Conservation (phyloP, 2,113 vertebrate genomes). For the Paralichthys olivaceus region DNA sequence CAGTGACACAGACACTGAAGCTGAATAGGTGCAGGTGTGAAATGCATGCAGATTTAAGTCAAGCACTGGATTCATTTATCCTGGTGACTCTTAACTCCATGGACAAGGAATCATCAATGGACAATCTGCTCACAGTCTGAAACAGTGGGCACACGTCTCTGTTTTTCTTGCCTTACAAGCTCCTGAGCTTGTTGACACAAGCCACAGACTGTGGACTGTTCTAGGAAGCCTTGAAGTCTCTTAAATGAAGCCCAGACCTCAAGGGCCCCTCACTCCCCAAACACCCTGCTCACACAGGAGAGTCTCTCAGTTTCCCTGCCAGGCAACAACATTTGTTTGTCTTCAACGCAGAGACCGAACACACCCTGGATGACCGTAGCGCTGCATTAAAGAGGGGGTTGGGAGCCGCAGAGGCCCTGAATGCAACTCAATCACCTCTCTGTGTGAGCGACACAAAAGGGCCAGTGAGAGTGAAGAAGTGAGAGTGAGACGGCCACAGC, state of each 20-base stretch:
- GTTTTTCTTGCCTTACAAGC: slow-evolving; percentile 68
- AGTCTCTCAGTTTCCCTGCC: slow-evolving; percentile 70
- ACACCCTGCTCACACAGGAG: slow-evolving; percentile 65
- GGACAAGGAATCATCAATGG: slow-evolving; percentile 38
- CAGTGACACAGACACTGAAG: slow-evolving; percentile 3
- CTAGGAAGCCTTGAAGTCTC: slow-evolving; percentile 44
- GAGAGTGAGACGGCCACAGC: slow-evolving; percentile 41
- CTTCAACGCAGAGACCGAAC: slow-evolving; percentile 57
- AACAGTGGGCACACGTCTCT: slow-evolving; percentile 67
- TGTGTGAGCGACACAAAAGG: slow-evolving; percentile 76
- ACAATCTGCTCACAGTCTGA: slow-evolving; percentile 42
- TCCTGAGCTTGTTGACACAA: slow-evolving; percentile 62
- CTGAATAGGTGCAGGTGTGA: slow-evolving; percentile 17
- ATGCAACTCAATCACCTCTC: slow-evolving; percentile 77
- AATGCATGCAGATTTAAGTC: slow-evolving; percentile 26
- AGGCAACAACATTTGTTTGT: slow-evolving; percentile 82
- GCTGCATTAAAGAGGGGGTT: slow-evolving; percentile 58
- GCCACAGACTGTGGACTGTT: slow-evolving; percentile 74
- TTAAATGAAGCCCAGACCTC: slow-evolving; percentile 62
- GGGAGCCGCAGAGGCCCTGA: slow-evolving; percentile 63
- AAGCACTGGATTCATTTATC: slow-evolving; percentile 29
- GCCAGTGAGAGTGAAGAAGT: slow-evolving; percentile 76
- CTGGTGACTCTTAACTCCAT: slow-evolving; percentile 32
- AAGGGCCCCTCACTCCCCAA: slow-evolving; percentile 49
- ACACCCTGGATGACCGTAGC: slow-evolving; percentile 62